Conservation (phyloP, 2,888 invertebrate species). For the Xanthostigma xanthostigma region DNA sequence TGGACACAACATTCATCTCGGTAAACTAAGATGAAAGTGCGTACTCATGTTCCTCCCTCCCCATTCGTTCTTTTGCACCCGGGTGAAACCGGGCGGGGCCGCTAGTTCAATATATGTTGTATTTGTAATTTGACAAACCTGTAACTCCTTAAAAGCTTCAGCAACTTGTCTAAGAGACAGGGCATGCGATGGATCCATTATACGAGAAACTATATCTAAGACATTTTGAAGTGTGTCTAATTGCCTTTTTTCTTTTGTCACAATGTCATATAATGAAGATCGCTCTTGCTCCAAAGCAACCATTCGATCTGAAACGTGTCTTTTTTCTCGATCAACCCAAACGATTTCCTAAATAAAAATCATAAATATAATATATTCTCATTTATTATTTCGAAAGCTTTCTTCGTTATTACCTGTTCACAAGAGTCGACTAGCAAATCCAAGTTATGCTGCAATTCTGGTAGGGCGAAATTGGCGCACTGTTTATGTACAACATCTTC, state of each 20-base stretch:
- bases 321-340: constrained; percentile 60
- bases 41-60: no score
- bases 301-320: constrained; percentile 63
- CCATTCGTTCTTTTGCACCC: no score
- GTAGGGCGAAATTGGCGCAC: constrained; percentile 57
- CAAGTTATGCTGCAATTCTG: constrained; percentile 86
- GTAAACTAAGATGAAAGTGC: no score
- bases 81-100: no score
- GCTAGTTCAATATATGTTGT: no score
- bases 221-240: constrained; percentile 58
- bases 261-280: constrained; percentile 46
- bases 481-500: constrained; percentile 47
- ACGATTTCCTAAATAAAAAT: constrained; percentile 57
- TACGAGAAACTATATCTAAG: constrained; percentile 45
- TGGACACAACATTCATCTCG: no score
- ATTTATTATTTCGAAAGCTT: not conserved
- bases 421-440: constrained; percentile 82
- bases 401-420: constrained; percentile 50
- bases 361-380: not conserved
- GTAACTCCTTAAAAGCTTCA: constrained; percentile 38
- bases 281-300: constrained; percentile 68
- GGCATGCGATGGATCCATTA: constrained; percentile 35
- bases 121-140: constrained; percentile 13
- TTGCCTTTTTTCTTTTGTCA: constrained; percentile 56
- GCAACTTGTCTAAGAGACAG: constrained; percentile 42